A percentile compares a stretch with the other conserved stretches of the same genome.
Conservation (phyloP, 2,888 invertebrate species). For the Myopa tessellatipennis region DNA sequence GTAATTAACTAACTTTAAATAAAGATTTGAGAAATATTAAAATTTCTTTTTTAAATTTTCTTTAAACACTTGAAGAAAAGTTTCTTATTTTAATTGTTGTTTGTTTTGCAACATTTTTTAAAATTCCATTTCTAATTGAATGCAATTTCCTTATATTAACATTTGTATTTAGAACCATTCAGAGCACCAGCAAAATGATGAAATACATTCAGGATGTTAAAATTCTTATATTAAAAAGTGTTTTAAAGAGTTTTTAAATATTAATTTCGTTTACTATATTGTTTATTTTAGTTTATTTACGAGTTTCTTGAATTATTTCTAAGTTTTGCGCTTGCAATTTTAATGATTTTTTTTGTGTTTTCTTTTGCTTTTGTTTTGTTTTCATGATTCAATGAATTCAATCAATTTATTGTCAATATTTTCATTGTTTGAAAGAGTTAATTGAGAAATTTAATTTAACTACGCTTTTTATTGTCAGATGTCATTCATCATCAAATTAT, state of each 20-base stretch:
- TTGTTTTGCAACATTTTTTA: too few relatives aligned
- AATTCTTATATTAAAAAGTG: neutral
- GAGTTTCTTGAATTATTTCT: neutral
- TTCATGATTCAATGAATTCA: constrained; percentile 35
- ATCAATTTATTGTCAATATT: constrained; percentile 47
- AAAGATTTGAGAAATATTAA: too few relatives aligned
- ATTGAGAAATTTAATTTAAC: constrained; percentile 49
- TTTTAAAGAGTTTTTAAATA: constrained; percentile 31
- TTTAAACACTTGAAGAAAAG: too few relatives aligned
- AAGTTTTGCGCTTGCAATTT: neutral
- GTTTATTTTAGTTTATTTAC: neutral
- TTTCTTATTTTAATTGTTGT: too few relatives aligned
- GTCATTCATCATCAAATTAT: constrained; percentile 49
- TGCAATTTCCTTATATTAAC: too few relatives aligned
- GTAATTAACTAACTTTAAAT: too few relatives aligned
- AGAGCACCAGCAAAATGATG: neutral
- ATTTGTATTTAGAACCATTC: too few relatives aligned
- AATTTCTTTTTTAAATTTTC: too few relatives aligned
- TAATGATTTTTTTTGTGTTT: constrained; percentile 21
- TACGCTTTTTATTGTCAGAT: constrained; percentile 56
- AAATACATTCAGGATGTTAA: neutral
- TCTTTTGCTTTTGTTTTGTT: constrained; percentile 32
- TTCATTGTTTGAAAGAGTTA: constrained; percentile 48
- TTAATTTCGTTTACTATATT: constrained; percentile 23
- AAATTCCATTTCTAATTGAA: too few relatives aligned